A percentile compares a stretch with the other conserved stretches of the same genome.
Evolutionary conservation across 2,797 vertebrate species (phyloP).

Genomic region (Neosalanx taihuensis): DNA sequence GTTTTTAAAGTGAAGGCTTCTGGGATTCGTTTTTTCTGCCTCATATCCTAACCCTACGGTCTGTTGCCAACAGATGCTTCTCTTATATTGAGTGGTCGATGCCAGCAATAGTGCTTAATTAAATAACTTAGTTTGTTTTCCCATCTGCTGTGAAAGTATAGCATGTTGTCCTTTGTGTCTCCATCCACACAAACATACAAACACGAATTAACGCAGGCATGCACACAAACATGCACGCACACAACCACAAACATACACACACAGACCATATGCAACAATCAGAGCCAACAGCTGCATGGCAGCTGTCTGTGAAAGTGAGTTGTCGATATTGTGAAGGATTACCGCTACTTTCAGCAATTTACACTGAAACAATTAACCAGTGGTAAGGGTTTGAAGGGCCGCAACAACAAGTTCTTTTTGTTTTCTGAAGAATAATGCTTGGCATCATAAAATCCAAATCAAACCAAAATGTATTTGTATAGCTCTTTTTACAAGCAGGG

Average conservation of each 20-base stretch:
- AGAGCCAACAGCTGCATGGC: slow-evolving; percentile 62
- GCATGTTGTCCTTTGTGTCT: background rate
- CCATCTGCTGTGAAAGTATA: slow-evolving; percentile 22
- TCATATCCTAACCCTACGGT: background rate
- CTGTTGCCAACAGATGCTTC: slow-evolving; percentile 15
- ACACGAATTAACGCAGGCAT: slow-evolving; percentile 3
- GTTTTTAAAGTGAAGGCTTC: slow-evolving; percentile 14
- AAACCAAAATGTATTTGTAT: too few relatives aligned
- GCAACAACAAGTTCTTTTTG: background rate
- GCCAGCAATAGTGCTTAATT: slow-evolving; percentile 23
- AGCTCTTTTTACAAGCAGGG: too few relatives aligned
- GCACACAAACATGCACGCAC: background rate
- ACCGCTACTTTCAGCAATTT: slow-evolving; percentile 57
- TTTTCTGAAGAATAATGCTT: too few relatives aligned
- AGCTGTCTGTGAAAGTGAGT: slow-evolving; percentile 63
- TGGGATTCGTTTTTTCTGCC: slow-evolving; percentile 7
- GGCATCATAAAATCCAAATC: too few relatives aligned
- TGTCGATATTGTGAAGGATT: slow-evolving; percentile 62
- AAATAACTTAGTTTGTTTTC: slow-evolving; percentile 9
- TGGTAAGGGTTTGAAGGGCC: slow-evolving; percentile 52
- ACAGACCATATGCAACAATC: slow-evolving; percentile 18
- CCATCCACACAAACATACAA: background rate
- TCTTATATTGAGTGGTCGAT: slow-evolving; percentile 14
- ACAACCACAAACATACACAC: background rate
- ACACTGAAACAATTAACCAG: slow-evolving; percentile 57